phyloP scores from a whole-genome alignment of 2,888 invertebrate species.

The Lasius platythorax region DNA sequence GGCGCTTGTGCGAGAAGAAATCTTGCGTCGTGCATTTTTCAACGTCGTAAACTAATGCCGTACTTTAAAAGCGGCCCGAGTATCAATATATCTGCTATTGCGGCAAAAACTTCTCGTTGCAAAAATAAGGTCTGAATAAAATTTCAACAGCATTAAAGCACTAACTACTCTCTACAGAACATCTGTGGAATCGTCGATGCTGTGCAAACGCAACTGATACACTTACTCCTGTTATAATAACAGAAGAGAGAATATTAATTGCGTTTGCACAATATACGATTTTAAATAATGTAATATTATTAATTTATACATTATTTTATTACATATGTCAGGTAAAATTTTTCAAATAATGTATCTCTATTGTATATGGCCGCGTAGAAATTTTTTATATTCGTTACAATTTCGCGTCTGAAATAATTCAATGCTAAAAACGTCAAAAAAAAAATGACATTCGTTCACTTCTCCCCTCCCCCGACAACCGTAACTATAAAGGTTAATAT shows the following conservation, averaged over 20 bases:
- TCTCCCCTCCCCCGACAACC: not conserved
- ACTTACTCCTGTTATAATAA: not conserved
- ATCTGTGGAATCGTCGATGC: not conserved
- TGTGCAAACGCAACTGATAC: not conserved
- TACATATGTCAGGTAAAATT: not conserved
- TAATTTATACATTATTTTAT: not conserved
- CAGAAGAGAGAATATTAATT: not conserved
- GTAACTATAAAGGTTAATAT: constrained; percentile 29
- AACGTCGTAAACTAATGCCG: constrained; percentile 39
- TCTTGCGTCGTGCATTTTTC: constrained; percentile 27
- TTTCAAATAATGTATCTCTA: constrained; percentile 4
- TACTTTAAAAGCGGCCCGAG: not conserved
- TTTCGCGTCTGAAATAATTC: constrained; percentile 26
- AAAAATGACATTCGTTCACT: not conserved
- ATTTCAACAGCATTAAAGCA: not conserved
- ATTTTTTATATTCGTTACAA: not conserved
- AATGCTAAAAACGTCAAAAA: constrained; percentile 2
- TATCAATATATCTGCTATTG: constrained; percentile 13
- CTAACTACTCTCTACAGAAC: not conserved
- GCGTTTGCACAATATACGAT: constrained; percentile 8
- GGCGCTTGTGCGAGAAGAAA: not conserved
- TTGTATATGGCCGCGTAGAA: not conserved
- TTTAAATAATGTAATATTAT: constrained; percentile 6
- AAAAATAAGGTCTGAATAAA: constrained; percentile 3
- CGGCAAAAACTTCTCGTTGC: not conserved